Conservation (phyloP, 2,888 invertebrate genomes). For the Mesorhabditis sp. region DNA sequence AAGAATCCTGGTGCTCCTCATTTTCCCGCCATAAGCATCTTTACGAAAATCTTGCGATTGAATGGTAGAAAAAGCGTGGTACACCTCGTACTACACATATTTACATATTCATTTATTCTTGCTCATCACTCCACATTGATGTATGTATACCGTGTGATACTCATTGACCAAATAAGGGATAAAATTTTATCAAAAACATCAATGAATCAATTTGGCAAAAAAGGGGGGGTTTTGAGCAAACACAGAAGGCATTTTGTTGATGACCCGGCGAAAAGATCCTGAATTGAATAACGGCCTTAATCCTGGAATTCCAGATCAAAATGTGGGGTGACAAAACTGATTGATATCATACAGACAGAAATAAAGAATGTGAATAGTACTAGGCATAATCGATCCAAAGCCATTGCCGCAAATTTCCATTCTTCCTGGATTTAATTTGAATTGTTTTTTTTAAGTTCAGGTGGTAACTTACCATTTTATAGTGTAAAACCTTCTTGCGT, state of each 20-base stretch:
- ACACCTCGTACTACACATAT: neutral
- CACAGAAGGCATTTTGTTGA: too few relatives aligned
- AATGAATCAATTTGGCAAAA: too few relatives aligned
- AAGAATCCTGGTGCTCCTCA: neutral
- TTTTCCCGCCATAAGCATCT: neutral
- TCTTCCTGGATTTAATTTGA: conserved; percentile 23
- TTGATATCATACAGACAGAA: conserved; percentile 25
- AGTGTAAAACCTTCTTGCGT: conserved; percentile 16
- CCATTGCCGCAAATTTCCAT: conserved; percentile 45
- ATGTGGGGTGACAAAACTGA: conserved; percentile 33
- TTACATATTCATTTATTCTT: neutral
- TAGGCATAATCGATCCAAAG: conserved; percentile 37
- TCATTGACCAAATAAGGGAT: neutral
- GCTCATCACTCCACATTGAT: neutral
- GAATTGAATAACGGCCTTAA: conserved; percentile 11
- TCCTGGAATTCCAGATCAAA: conserved; percentile 21
- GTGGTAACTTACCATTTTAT: neutral
- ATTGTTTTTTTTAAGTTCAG: too few relatives aligned
- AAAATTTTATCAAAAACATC: too few relatives aligned
- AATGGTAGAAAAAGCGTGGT: neutral
- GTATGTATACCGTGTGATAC: neutral
- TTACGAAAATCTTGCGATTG: neutral
- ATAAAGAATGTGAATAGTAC: conserved; percentile 33
- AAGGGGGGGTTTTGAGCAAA: too few relatives aligned
- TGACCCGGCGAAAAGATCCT: neutral